A percentile compares a stretch with the other conserved stretches of the same genome.
These are phyloP conservation scores for Hipparchia sbordonii DNA, from an alignment of 2,888 invertebrate genomes.

Conservation along the genomic window DNA sequence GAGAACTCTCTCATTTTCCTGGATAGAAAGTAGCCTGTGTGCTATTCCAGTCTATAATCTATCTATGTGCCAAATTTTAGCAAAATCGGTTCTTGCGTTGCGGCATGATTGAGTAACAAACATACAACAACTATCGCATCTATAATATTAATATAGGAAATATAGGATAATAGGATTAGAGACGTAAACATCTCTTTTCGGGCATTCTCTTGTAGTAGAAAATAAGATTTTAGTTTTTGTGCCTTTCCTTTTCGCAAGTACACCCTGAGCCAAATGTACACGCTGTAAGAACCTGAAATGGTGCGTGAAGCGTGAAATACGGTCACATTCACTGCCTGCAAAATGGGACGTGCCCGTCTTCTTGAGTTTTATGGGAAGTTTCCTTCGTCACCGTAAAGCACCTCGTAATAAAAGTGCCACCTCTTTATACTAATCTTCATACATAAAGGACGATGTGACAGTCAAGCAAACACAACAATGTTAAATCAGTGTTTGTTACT, in stretches of 20 bases:
- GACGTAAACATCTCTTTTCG: neutral
- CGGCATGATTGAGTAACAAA: too few relatives aligned
- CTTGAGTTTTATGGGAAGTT: constrained; percentile 80
- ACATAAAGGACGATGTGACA: too few relatives aligned
- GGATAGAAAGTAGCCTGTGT: too few relatives aligned
- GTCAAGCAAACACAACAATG: too few relatives aligned
- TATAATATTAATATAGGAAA: too few relatives aligned
- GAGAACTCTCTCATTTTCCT: too few relatives aligned
- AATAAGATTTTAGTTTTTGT: constrained; percentile 76
- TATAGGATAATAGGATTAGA: too few relatives aligned
- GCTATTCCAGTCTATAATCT: too few relatives aligned
- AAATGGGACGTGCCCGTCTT: constrained; percentile 81
- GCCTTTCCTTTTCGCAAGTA: constrained; percentile 66
- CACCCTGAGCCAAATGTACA: constrained; percentile 56
- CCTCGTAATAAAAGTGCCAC: neutral
- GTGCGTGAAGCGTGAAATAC: constrained; percentile 79
- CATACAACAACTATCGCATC: too few relatives aligned
- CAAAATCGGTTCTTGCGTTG: too few relatives aligned
- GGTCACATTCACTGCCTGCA: constrained; percentile 72
- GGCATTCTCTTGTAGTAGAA: constrained; percentile 52
- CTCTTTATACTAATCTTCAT: neutral
- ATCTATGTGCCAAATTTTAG: too few relatives aligned
- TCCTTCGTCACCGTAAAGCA: constrained; percentile 70
- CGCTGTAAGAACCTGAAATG: constrained; percentile 66
- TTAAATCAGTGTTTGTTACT: too few relatives aligned